phyloP scores from a whole-genome alignment of 2,888 invertebrate genomes.

The Amphipyra berbera region DNA sequence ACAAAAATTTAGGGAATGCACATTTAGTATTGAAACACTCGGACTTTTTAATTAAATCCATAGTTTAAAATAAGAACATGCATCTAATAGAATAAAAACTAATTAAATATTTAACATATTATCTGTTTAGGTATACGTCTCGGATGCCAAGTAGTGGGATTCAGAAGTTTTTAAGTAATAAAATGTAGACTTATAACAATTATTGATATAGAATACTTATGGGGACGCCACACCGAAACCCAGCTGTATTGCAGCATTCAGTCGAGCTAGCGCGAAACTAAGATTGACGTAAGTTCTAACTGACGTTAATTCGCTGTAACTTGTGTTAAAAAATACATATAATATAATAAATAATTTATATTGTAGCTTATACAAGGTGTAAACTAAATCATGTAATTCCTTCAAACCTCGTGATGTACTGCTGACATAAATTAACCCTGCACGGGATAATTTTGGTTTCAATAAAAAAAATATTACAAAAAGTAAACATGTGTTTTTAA shows the following conservation, averaged over 20 bases:
- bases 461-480: too few relatives aligned
- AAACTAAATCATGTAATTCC: too few relatives aligned
- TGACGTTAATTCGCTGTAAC: constrained; percentile 1
- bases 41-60: constrained; percentile 10
- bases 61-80: background rate
- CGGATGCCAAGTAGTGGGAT: constrained; percentile 36
- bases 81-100: constrained; percentile 14
- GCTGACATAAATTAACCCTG: too few relatives aligned
- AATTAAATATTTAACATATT: constrained; percentile 45
- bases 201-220: constrained; percentile 13
- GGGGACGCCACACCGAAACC: constrained; percentile 13
- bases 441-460: too few relatives aligned
- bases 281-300: constrained; percentile 39
- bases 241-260: constrained; percentile 14
- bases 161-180: constrained; percentile 12
- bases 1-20: too few relatives aligned
- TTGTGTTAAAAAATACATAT: too few relatives aligned
- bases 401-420: too few relatives aligned
- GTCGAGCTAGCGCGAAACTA: constrained; percentile 17
- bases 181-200: constrained; percentile 23
- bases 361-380: background rate
- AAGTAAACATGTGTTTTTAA: too few relatives aligned
- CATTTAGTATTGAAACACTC: background rate
- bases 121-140: constrained; percentile 42
- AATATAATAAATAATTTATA: too few relatives aligned